Base-by-base conservation (phyloP, 1,140 invertebrate species). In the Lepidurus couesii region DNA sequence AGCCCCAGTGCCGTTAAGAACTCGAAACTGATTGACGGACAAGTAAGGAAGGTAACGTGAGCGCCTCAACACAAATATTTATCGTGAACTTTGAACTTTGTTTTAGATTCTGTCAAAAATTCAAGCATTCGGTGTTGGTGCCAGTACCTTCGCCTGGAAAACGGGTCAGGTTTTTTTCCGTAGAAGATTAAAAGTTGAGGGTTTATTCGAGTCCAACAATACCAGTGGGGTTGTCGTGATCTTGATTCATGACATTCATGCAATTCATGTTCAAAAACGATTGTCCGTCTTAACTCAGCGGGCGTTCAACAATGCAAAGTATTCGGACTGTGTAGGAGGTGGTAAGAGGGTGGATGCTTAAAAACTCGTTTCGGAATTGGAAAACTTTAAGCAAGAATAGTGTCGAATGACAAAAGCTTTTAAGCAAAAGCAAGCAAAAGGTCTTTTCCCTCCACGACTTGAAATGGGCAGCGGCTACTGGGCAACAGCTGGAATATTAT, bases 401-500 rank as follows among this genome's bases (percentile, higher is more conserved):
- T 65, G 53, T 65, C 53, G 53, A 65, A 65, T 65, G 53, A 65
- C 53, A 65, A 65, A 16, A 65, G 53, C 53, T 65, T 65, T 65
- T 11, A 65, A 65, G 34, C 34, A 3, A 34, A 34, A 34, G 26
- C 26, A 65, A 21, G 6, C 53, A 13, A n/a, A 16, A 21, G 13
- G 21, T 65, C 53, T 47, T 47, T 47, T 47, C 10, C 45, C 45
- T 65, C 53, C 8, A 13, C 16, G 16, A 13, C 21, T 16, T 13
- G 21, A 65, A 9, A 65, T 65, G n/a, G 53, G 13, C 53, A 65
- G 13, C 53, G 53, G 53, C 53, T 65, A 65, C 53, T 65, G 53
- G 53, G 53, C 53, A 65, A 65, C 53, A 65, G 53, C 53, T 65
- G 53, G 53, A 65, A 65, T 65, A 65, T 65, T 65, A 65, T 3